Base-by-base conservation (phyloP, 2,888 invertebrate species). In the Venusia cambrica region DNA sequence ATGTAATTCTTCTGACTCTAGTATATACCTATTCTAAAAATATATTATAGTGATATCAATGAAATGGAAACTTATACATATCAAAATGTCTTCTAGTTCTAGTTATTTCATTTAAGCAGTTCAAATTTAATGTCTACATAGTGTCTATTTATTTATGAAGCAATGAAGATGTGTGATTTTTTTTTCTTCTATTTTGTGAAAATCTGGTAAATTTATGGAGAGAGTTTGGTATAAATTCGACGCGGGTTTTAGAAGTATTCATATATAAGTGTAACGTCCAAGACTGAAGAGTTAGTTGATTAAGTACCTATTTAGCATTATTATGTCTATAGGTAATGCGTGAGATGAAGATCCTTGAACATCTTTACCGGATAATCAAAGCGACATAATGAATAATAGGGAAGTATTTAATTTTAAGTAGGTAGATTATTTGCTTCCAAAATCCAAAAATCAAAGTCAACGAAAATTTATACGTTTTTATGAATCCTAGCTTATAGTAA, bases 191-290 rank as follows among this genome's bases (percentile, higher is more conserved):
- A 37, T 38, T 38, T 34, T 44, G 38, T 11, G 31, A 33, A 41
- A 39, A 29, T 21, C 33, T 32, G 27, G 13, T 28, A 35, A 36
- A 28, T 25, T 27, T 34, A 37, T 61, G 67, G 62, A 68, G 62
- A 71, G 72, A 62, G 64, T 57, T 45, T 42, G 42, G 34, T 59
- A 61, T 66, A 60, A 63, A 75, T 80, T 77, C 83, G 76, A 85
- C 85, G 85, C 85, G 85, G 85, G 85, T 74, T 80, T 42, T 78
- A 84, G 79, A 71, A 79, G 69, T 84, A 81, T 83, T 83, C 48
- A 74, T 81, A 84, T 77, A 77, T 85, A 84, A 85, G 85, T 75
- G 83, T 80, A 85, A 85, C 85, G 84, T 79, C 79, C 83, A 87
- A 87, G 85, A 87, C 87, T 87, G 85, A 85, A 84, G 83, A 78